Percentiles rank a stretch among this genome's conserved stretches.
Conservation (phyloP, 2,113 vertebrate genomes). For the Galeopterus variegatus region DNA sequence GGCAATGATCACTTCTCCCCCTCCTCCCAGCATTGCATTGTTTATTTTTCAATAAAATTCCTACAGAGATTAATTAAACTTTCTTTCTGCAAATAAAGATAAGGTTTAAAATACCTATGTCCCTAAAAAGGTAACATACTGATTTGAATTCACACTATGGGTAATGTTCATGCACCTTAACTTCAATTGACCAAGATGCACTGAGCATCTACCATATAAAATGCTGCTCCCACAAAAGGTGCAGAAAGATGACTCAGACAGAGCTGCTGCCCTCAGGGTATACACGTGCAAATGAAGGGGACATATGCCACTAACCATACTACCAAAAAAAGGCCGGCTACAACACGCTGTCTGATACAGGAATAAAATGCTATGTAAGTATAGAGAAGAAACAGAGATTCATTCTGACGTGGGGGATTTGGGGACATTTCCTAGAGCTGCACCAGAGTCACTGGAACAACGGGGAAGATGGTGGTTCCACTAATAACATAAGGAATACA, state of each 20-base stretch:
- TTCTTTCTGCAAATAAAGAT: not conserved
- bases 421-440: not conserved
- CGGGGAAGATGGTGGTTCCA: not conserved
- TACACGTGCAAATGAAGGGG: not conserved
- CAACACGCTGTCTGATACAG: not conserved
- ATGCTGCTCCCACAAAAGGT: not conserved
- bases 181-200: not conserved
- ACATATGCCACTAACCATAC: not conserved
- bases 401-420: not conserved
- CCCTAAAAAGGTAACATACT: not conserved
- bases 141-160: not conserved
- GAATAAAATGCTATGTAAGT: not conserved
- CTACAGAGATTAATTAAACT: not conserved
- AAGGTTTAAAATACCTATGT: not conserved
- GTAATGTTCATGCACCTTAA: not conserved
- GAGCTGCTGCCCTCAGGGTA: not conserved
- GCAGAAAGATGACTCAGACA: not conserved
- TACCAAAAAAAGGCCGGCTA: not conserved
- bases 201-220: not conserved
- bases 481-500: not conserved
- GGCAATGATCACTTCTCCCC: not conserved
- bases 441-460: not conserved
- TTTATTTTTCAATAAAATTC: constrained; percentile 25
- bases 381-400: not conserved
- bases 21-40: not conserved